Base-by-base conservation (phyloP, 2,113 vertebrate genomes). In the Scortum barcoo region DNA sequence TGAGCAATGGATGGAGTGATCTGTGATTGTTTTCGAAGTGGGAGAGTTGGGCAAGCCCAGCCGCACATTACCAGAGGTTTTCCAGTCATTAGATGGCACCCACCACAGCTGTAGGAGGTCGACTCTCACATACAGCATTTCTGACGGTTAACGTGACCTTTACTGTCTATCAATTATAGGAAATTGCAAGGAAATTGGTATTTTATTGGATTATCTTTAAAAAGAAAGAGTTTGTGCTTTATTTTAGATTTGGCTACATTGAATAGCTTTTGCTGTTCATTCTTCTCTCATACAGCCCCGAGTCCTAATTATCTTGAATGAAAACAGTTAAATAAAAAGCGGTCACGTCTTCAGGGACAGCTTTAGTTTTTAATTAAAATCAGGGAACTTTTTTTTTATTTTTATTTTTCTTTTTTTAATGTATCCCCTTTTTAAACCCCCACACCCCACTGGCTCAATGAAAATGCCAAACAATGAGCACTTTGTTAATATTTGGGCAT, bases 401-500 rank as follows among this genome's bases (percentile, higher is more conserved):
- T 24, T 1, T 76, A 58, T 61, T 61, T 44, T 75, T 48, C 46
- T 46, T 10, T 17, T 14, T 58, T 73, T 42, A 72, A 42, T 69
- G 61, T 71, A 40, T 1, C 24, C 42, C 9, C 63, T 73, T 68
- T 60, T 72, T 13, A 76, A 84, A 86, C 60, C 78, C 28, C 63
- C 19, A 20, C 46, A 70, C 80, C 56, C 63, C 19, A 61, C 48
- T 56, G 85, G 81, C 86, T 87, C 76, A 77, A 76, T 85, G 54
- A 92, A 86, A 91, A 84, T 79, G 56, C 81, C 40, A 76, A 88
- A 94, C 93, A 95, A 94, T 90, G 91, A 88, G 72, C 26, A 83
- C 90, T 92, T 92, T 94, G 94, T 94, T 93, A 88, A 94, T 92
- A 90, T 92, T 84, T 87, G 87, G 92, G 76, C 78, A 82, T 40